These are phyloP conservation scores for Andrena hattorfiana DNA, from an alignment of 2,888 invertebrate genomes.

Conservation along the genomic window DNA sequence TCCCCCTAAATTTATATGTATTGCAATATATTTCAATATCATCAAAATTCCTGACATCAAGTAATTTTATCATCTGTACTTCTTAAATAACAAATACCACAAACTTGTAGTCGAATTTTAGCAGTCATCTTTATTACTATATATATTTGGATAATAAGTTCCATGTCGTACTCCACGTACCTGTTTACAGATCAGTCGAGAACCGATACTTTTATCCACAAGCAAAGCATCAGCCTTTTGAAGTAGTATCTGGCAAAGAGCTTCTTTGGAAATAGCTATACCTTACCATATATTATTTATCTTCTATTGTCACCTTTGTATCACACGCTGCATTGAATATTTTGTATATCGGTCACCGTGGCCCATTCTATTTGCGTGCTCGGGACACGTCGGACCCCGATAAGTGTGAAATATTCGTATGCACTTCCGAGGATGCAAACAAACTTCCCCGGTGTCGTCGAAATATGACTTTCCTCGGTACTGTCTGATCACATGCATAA, in stretches of 20 bases:
- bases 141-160: background rate
- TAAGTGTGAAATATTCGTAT: slow-evolving; percentile 21
- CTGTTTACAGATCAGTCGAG: background rate
- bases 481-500: slow-evolving; percentile 2
- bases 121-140: background rate
- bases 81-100: too few relatives aligned
- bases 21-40: too few relatives aligned
- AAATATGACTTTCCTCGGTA: slow-evolving; percentile 1
- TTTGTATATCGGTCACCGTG: slow-evolving; percentile 7
- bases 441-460: background rate
- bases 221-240: background rate
- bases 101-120: too few relatives aligned
- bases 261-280: slow-evolving; percentile 14
- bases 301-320: slow-evolving; percentile 16
- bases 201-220: background rate
- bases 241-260: background rate
- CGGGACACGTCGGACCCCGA: background rate
- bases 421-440: background rate
- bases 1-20: too few relatives aligned
- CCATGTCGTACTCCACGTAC: background rate
- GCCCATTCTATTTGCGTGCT: slow-evolving; percentile 2
- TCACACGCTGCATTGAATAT: background rate
- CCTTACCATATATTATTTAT: slow-evolving; percentile 7
- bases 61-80: too few relatives aligned
- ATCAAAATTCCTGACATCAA: too few relatives aligned